Evolutionary conservation across 2,888 invertebrate species (phyloP).

Genomic region (Lottia scabra): DNA sequence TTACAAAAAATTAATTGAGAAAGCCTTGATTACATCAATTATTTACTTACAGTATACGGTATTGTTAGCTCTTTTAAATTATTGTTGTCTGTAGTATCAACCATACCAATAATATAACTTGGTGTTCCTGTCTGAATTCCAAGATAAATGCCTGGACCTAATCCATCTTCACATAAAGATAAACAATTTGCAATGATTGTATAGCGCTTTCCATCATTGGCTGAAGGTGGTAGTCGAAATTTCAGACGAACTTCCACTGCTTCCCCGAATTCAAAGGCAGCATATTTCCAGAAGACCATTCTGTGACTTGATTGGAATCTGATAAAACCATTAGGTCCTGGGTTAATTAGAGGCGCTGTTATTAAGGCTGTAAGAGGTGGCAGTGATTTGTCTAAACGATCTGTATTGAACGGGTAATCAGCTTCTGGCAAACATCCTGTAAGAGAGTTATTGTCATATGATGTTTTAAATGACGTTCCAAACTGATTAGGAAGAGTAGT

Average conservation of each 20-base stretch:
- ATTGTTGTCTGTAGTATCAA: background rate
- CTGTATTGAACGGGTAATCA: background rate
- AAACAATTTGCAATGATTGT: constrained; percentile 1
- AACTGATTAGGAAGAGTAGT: no score
- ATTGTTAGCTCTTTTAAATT: background rate
- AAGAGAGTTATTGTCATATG: background rate
- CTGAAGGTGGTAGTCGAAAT: background rate
- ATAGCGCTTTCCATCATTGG: background rate
- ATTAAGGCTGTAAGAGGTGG: background rate
- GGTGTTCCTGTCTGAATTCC: background rate
- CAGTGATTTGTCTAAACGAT: background rate
- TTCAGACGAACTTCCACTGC: background rate
- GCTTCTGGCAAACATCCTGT: background rate
- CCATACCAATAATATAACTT: background rate
- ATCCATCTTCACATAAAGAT: background rate
- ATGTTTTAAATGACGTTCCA: no score
- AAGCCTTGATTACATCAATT: no score
- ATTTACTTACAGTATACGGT: background rate
- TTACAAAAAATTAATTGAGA: no score
- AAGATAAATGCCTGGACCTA: background rate
- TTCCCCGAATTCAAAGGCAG: background rate
- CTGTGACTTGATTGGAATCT: background rate
- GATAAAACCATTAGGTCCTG: background rate
- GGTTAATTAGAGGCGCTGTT: background rate
- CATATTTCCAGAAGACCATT: background rate